These are phyloP conservation scores for Gnathonemus echidnorhynchus DNA, from an alignment of 2,113 vertebrate species.

Conservation along the genomic window DNA sequence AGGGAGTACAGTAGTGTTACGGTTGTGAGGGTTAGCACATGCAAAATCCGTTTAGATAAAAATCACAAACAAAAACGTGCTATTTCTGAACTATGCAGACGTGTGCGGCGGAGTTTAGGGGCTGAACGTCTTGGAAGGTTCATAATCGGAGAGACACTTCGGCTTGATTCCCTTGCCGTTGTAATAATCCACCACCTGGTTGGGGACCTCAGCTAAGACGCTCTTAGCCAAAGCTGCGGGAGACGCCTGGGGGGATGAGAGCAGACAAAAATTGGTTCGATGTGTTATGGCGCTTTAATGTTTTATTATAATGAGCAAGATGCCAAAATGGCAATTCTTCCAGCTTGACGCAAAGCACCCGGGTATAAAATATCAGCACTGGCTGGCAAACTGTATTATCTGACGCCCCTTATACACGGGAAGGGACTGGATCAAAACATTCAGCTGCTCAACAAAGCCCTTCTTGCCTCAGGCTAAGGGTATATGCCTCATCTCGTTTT, in stretches of 20 bases:
- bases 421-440: neutral
- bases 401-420: neutral
- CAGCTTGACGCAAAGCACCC: neutral
- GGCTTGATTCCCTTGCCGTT: conserved; percentile 95
- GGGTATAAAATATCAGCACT: neutral
- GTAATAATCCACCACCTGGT: conserved; percentile 99
- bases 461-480: neutral
- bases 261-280: conserved; percentile 10
- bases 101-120: conserved; percentile 67
- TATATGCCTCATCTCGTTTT: neutral
- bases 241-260: conserved; percentile 71
- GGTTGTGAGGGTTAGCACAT: conserved; percentile 77
- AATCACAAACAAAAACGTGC: conserved; percentile 79
- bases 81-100: conserved; percentile 55
- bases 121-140: conserved; percentile 90
- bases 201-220: conserved; percentile 96
- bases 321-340: neutral
- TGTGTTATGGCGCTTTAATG: neutral
- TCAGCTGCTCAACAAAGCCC: neutral
- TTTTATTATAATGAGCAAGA: neutral
- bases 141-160: conserved; percentile 89
- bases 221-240: conserved; percentile 95
- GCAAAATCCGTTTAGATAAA: conserved; percentile 73
- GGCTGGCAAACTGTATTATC: neutral
- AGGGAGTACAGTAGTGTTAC: conserved; percentile 65